Conservation (phyloP, 1,140 invertebrate genomes). For the Drosophila biarmipes region DNA sequence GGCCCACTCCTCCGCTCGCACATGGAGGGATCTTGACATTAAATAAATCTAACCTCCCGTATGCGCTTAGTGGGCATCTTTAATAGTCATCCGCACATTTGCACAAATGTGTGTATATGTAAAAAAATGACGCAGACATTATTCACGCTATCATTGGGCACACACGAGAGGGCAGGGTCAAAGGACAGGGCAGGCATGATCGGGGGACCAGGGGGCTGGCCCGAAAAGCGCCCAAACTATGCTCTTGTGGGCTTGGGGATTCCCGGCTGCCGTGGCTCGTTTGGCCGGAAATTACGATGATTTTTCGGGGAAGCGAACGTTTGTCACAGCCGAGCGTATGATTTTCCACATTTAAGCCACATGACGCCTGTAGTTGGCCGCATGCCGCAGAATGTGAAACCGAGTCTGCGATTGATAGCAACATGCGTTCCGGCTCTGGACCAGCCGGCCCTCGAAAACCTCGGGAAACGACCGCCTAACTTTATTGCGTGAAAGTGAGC, state of each 20-base stretch:
- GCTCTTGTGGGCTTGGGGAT: conserved; percentile 51
- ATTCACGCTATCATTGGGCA: conserved; percentile 80
- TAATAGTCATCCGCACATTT: conserved; percentile 60
- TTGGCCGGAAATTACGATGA: conserved; percentile 69
- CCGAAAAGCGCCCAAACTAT: conserved; percentile 36
- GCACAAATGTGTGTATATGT: conserved; percentile 14
- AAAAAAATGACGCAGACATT: conserved; percentile 81
- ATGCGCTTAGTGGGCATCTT: conserved; percentile 76
- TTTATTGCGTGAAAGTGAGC: conserved; percentile 26
- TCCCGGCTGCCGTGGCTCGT: conserved; percentile 36
- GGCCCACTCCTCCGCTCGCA: conserved; percentile 21
- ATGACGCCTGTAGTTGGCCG: conserved; percentile 39
- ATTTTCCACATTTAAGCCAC: conserved; percentile 39
- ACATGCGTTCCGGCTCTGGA: conserved; percentile 13
- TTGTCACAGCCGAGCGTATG: conserved; percentile 50
- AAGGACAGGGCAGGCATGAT: not conserved
- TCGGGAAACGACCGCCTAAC: conserved; percentile 14
- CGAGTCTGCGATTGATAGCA: conserved; percentile 46
- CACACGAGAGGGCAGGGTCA: conserved; percentile 23
- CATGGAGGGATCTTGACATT: conserved; percentile 75
- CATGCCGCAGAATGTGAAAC: conserved; percentile 37
- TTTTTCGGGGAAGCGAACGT: conserved; percentile 58
- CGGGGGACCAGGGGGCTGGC: conserved; percentile 24
- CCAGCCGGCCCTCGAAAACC: not conserved
- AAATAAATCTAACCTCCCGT: conserved; percentile 79